Conservation (phyloP, 2,113 vertebrate species). For the Brachirus orientalis region DNA sequence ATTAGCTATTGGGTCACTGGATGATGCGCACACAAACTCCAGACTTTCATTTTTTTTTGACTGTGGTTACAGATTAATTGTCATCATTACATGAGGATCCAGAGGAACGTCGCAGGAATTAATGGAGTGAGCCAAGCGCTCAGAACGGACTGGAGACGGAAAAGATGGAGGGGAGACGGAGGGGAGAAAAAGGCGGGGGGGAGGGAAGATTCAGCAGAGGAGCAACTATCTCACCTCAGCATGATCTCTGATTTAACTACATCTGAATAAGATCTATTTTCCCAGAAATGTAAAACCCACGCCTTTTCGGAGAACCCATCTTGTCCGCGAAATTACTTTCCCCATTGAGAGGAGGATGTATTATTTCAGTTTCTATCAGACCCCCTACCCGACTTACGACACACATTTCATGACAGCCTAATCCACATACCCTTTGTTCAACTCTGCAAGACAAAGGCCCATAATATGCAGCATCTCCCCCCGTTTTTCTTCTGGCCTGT, state of each 20-base stretch:
- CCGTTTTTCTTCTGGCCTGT: background rate
- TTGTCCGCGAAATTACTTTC: constrained; percentile 62
- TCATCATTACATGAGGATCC: constrained; percentile 61
- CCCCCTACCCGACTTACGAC: constrained; percentile 45
- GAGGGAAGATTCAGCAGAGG: constrained; percentile 10
- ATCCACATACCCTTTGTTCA: constrained; percentile 56
- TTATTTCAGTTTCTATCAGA: constrained; percentile 59
- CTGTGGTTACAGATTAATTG: constrained; percentile 70
- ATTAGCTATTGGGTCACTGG: constrained; percentile 59
- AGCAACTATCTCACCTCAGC: constrained; percentile 49
- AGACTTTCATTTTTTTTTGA: constrained; percentile 36
- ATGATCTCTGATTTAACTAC: constrained; percentile 60
- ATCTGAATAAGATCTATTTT: constrained; percentile 55
- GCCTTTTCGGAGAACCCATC: constrained; percentile 54
- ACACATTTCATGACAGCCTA: constrained; percentile 48
- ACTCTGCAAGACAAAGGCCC: constrained; percentile 47
- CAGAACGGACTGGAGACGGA: constrained; percentile 26
- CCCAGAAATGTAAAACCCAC: constrained; percentile 42
- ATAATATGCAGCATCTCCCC: constrained; percentile 26
- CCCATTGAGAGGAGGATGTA: constrained; percentile 52
- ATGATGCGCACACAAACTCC: constrained; percentile 49
- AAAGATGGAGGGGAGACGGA: background rate
- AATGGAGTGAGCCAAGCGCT: constrained; percentile 48
- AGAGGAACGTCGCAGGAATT: constrained; percentile 33
- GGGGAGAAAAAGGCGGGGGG: background rate